Percentiles rank a stretch among this genome's conserved stretches.
phyloP scores from a whole-genome alignment of 1,140 invertebrate genomes.

The Lycorma delicatula region DNA sequence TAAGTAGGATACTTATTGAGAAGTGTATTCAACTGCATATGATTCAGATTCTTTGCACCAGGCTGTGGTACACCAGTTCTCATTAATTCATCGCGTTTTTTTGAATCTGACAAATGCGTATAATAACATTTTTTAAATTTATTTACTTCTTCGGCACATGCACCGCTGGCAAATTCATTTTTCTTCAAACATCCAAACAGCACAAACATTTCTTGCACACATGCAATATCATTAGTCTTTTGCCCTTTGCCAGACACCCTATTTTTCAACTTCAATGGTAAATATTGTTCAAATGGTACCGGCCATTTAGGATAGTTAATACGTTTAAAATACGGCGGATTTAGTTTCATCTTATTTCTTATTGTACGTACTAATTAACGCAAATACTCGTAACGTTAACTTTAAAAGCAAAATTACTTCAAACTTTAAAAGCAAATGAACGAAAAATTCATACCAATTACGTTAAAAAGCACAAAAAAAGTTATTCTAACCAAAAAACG shows the following conservation, averaged over 20 bases:
- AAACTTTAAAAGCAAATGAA: no score
- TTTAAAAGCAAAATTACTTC: no score
- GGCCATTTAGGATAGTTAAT: background rate
- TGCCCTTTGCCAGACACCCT: background rate
- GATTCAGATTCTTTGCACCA: background rate
- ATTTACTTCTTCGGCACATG: background rate
- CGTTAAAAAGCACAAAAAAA: no score
- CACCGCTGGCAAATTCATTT: background rate
- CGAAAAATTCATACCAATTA: no score
- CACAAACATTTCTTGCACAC: background rate
- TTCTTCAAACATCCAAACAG: background rate
- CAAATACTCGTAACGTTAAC: no score
- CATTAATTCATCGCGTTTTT: background rate
- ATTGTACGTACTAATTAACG: no score
- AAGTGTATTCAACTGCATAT: background rate
- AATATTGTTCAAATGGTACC: conserved; percentile 1
- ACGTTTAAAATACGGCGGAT: background rate
- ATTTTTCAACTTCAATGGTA: background rate
- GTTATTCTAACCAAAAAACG: no score
- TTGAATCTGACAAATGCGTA: background rate
- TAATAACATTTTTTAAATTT: background rate
- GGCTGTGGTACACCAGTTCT: background rate
- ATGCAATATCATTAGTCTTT: background rate
- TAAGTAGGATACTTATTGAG: background rate
- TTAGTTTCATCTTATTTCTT: no score